These are phyloP conservation scores for Oikopleura vanhoeffeni DNA, from an alignment of 23 tunicate species.

Conservation along the genomic window DNA sequence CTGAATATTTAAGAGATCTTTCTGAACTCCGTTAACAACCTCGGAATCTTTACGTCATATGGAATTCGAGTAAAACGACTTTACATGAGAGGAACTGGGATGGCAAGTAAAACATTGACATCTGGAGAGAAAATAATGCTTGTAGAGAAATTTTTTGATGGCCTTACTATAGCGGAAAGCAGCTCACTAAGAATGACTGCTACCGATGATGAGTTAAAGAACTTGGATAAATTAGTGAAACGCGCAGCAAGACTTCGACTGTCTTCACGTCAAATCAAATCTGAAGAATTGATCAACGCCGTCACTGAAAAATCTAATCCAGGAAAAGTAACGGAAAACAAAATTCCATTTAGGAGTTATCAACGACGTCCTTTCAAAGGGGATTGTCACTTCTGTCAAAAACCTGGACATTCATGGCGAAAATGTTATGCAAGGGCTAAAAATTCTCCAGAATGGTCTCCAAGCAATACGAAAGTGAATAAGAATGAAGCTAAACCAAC, in stretches of 20 bases:
- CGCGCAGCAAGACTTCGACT: not conserved
- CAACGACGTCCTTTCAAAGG: no score
- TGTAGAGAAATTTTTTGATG: not conserved
- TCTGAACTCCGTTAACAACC: not conserved
- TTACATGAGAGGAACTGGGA: not conserved
- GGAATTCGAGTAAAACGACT: not conserved
- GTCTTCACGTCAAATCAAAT: not conserved
- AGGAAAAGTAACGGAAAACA: not conserved
- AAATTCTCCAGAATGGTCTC: not conserved
- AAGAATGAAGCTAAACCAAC: no score
- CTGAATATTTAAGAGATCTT: not conserved
- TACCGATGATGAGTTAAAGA: not conserved
- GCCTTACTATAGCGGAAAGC: not conserved
- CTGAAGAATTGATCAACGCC: not conserved
- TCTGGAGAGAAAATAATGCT: not conserved
- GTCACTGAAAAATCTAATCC: not conserved
- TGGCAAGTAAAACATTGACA: not conserved
- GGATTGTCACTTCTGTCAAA: not conserved
- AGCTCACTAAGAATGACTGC: not conserved
- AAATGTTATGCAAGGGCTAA: not conserved
- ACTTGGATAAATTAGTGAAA: not conserved
- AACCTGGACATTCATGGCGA: not conserved
- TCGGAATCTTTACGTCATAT: not conserved
- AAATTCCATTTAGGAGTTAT: no score
- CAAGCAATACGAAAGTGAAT: no score